A percentile compares a stretch with the other conserved stretches of the same genome.
Conservation (phyloP, 2,113 vertebrate genomes). For the Anarhynchus alexandrinus region DNA sequence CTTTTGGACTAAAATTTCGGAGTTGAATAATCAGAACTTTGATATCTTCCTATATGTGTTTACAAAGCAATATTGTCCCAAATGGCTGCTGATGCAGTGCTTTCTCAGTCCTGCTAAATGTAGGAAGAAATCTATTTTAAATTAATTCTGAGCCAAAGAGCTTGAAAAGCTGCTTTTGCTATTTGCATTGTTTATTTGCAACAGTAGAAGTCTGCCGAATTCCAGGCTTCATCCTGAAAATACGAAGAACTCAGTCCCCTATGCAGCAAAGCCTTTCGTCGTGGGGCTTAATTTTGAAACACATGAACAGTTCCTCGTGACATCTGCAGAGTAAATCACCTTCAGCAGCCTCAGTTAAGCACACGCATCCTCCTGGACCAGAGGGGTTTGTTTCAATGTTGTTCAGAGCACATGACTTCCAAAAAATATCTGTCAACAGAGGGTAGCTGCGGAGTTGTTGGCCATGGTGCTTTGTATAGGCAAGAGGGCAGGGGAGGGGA, state of each 20-base stretch:
- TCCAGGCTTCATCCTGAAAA: not conserved
- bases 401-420: not conserved
- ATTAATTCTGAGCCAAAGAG: not conserved
- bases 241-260: not conserved
- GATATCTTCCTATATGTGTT: not conserved
- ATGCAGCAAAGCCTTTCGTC: not conserved
- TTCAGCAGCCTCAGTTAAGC: not conserved
- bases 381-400: not conserved
- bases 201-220: not conserved
- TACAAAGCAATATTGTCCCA: not conserved
- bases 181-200: not conserved
- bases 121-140: not conserved
- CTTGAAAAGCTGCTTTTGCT: not conserved
- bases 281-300: not conserved
- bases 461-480: not conserved
- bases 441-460: not conserved
- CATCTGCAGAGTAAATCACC: not conserved
- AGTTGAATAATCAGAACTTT: not conserved
- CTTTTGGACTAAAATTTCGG: not conserved
- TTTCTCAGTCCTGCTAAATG: not conserved
- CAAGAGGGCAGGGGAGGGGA: accelerated
- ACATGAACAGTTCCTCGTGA: not conserved
- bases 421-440: not conserved
- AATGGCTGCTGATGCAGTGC: not conserved
- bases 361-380: not conserved